Evolutionary conservation across 2,888 invertebrate genomes (phyloP), one percentile per base, ranked within the genome.

Genomic region (Seladonia tumulorum): DNA sequence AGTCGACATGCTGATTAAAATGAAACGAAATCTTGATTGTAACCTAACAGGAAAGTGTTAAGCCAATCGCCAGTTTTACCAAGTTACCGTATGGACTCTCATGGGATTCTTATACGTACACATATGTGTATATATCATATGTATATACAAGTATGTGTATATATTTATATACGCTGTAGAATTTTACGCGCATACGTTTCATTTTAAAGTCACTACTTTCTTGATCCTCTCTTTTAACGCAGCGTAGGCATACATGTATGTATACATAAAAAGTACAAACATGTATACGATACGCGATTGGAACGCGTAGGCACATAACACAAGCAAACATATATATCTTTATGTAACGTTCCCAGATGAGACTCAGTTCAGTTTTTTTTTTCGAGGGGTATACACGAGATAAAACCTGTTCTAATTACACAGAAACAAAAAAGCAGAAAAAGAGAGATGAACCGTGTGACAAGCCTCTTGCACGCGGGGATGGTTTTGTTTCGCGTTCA

Each of bases 271-370:
- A 57, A 57, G n/a, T 63, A 18, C 16, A 68, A 49, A 85, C 47
- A 39, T 73, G 35, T 73, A 76, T 68, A 25, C 7, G 16, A 60
- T 10, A 39, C n/a, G 66, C n/a, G 60, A 68, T 39, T 16, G 68
- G 25, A 76, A 76, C 74, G 80, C 73, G 71, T 74, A 35, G 35
- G 35, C 8, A 79, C 73, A 72, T 63, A 79, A 25, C 75, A 82
- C 76, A 86, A 74, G 35, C 66, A 84, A 79, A 87, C 75, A 85
- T 49, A n/a, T n/a, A 57, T 84, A 82, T 74, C 76, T 82, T 63
- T 82, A 87, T 81, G 76, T 86, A 86, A 83, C 73, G 49, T 76
- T 87, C 81, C 74, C 76, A 76, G 57, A 87, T 63, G 74, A 86
- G 39, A 71, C 78, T 25, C 78, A 29, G 57, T 83, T 87, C 79